Evolutionary conservation across 2,113 vertebrate genomes (phyloP).

Genomic region (Shinisaurus crocodilurus): DNA sequence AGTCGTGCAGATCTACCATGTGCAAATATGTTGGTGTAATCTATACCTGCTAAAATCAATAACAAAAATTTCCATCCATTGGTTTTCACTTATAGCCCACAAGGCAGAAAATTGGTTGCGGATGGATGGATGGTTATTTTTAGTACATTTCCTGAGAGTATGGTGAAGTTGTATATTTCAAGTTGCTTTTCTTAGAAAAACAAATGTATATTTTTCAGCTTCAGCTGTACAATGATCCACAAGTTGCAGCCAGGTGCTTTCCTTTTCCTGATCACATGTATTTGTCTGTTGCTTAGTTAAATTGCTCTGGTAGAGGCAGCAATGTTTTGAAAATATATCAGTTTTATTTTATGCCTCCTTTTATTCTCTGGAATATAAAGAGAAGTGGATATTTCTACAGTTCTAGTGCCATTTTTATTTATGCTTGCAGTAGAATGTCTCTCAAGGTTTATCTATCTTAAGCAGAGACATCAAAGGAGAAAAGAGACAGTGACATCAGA

Average conservation of each 20-base stretch:
- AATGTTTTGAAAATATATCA: constrained; percentile 23
- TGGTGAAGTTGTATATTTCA: background rate
- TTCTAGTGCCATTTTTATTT: constrained; percentile 24
- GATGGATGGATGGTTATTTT: background rate
- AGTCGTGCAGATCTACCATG: background rate
- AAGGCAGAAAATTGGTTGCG: background rate
- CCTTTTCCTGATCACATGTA: constrained; percentile 13
- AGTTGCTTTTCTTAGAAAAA: background rate
- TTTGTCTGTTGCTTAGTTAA: constrained; percentile 16
- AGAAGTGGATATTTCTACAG: constrained; percentile 7
- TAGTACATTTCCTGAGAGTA: background rate
- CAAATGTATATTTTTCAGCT: background rate
- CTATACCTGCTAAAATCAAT: background rate
- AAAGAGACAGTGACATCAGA: constrained; percentile 17
- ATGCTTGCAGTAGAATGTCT: constrained; percentile 12
- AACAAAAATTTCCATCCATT: background rate
- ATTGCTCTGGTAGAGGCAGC: constrained; percentile 18
- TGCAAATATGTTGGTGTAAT: background rate
- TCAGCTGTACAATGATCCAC: background rate
- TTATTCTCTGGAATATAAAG: constrained; percentile 29
- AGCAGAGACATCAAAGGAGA: constrained; percentile 42
- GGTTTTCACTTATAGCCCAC: background rate
- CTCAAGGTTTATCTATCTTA: constrained; percentile 37
- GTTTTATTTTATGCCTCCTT: constrained; percentile 39
- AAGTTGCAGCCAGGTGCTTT: background rate